Conservation (phyloP, 2,797 vertebrate genomes). For the Choloepus didactylus region DNA sequence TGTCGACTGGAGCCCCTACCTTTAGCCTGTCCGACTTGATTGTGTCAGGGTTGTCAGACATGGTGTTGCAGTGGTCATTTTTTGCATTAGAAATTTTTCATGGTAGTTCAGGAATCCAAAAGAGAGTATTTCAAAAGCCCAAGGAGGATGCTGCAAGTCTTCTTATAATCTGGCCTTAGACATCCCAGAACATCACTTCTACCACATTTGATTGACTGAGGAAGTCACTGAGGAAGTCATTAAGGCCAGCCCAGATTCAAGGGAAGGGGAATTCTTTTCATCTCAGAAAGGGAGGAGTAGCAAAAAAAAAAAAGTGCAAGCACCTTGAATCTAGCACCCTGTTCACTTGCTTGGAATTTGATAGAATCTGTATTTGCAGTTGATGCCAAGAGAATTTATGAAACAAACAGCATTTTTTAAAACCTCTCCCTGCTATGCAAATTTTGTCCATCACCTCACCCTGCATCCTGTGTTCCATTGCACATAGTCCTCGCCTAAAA, state of each 20-base stretch:
- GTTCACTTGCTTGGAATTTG: neutral
- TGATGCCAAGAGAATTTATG: neutral
- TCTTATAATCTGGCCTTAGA: neutral
- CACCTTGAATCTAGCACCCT: neutral
- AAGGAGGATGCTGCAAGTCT: neutral
- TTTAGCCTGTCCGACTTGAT: neutral
- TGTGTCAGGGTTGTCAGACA: neutral
- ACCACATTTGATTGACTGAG: neutral
- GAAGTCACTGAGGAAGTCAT: neutral
- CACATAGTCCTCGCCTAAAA: neutral
- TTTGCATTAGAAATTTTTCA: neutral
- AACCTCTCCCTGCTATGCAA: neutral
- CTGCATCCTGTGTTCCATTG: neutral
- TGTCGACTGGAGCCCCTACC: rapidly evolving
- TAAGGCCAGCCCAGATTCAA: neutral
- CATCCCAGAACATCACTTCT: neutral
- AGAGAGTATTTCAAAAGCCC: neutral
- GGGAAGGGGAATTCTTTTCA: too few relatives aligned
- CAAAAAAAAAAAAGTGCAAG: neutral
- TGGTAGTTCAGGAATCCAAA: neutral
- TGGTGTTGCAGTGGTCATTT: too few relatives aligned
- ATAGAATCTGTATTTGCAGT: neutral
- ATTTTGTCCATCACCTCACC: neutral
- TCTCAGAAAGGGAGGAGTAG: neutral
- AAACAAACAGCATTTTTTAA: neutral